Percentiles rank a stretch among this genome's conserved stretches.
These are phyloP conservation scores for Probaryconus sp. DNA, from an alignment of 1,140 invertebrate species.

Conservation along the genomic window DNA sequence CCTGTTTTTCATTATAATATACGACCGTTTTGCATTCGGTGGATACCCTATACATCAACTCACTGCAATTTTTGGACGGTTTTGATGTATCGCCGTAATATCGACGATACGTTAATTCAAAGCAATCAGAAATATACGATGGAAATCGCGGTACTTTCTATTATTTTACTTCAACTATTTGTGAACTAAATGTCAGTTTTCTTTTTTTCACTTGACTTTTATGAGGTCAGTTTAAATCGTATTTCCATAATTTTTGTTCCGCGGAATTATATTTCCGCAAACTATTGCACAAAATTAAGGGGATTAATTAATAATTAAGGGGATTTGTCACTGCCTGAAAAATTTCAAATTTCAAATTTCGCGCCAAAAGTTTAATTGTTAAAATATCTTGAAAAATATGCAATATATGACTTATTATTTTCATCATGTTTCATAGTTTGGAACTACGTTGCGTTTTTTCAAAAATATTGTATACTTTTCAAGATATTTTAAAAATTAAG, in stretches of 20 bases:
- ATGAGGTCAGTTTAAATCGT: constrained; percentile 31
- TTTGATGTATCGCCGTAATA: constrained; percentile 74
- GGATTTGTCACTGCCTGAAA: too few relatives aligned
- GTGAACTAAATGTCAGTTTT: constrained; percentile 12
- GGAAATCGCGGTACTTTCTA: constrained; percentile 33
- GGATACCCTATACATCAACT: constrained; percentile 68
- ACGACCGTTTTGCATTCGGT: constrained; percentile 38
- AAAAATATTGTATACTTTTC: too few relatives aligned
- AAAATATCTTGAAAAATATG: too few relatives aligned
- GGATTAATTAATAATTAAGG: too few relatives aligned
- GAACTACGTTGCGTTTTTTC: too few relatives aligned
- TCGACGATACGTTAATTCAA: constrained; percentile 74
- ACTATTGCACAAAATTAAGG: too few relatives aligned
- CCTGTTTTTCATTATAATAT: constrained; percentile 33
- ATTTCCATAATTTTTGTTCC: constrained; percentile 20
- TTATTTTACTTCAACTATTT: constrained; percentile 48
- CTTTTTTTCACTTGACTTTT: constrained; percentile 30
- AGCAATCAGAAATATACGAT: constrained; percentile 70
- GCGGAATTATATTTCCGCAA: too few relatives aligned
- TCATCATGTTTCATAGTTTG: too few relatives aligned
- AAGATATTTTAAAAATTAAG: too few relatives aligned
- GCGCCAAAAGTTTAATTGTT: too few relatives aligned
- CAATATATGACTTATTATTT: too few relatives aligned
- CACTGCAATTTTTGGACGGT: constrained; percentile 69
- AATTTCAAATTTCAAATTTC: too few relatives aligned